Percentiles rank a stretch among this genome's conserved stretches.
phyloP scores from a whole-genome alignment of 2,888 invertebrate species.

The Dicycla oo region DNA sequence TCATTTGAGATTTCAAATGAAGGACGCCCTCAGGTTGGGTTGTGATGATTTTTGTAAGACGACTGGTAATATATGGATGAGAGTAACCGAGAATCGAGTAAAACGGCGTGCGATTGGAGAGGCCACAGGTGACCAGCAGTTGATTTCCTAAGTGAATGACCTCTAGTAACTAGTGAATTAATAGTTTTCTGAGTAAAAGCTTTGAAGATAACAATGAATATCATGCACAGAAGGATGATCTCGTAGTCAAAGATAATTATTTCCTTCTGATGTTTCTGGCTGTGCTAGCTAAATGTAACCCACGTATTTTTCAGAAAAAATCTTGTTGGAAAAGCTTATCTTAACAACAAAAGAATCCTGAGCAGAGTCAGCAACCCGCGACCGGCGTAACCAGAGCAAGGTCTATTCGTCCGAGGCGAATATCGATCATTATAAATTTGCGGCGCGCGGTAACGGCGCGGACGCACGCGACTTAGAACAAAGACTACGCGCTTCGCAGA shows the following conservation, averaged over 20 bases:
- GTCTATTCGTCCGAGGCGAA: conserved; percentile 81
- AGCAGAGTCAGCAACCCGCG: conserved; percentile 57
- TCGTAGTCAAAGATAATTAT: not conserved
- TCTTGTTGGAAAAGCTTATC: not conserved
- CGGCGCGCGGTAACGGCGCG: conserved; percentile 85
- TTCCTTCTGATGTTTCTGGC: not conserved
- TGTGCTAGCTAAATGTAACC: not conserved
- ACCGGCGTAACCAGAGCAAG: conserved; percentile 79
- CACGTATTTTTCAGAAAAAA: not conserved
- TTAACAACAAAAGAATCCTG: conserved; percentile 45
- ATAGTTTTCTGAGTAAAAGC: not conserved
- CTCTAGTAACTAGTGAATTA: not conserved
- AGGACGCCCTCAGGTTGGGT: not conserved
- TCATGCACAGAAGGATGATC: not conserved
- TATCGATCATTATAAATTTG: conserved; percentile 90
- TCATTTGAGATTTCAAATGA: no score
- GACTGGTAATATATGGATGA: not conserved
- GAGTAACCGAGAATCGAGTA: not conserved
- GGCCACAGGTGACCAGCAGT: not conserved
- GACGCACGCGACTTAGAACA: conserved; percentile 87
- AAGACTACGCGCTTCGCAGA: conserved; percentile 72
- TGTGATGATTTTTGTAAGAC: not conserved
- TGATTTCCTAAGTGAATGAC: not conserved
- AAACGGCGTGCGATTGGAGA: not conserved
- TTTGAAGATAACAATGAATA: not conserved